Base-by-base conservation (phyloP, 2,113 vertebrate species). In the Chauna torquata region DNA sequence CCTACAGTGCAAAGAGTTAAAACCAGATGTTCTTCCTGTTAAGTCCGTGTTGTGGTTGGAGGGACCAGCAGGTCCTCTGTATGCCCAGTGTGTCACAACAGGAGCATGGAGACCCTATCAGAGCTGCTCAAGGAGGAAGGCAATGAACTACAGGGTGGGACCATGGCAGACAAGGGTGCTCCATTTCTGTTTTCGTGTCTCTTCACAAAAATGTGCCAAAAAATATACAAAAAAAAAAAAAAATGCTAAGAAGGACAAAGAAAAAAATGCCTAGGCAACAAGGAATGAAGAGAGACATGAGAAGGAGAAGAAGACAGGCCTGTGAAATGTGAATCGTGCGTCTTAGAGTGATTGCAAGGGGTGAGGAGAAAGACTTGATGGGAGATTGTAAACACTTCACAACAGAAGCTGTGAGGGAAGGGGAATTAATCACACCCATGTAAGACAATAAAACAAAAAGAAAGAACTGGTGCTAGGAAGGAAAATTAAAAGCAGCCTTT, bases 11-110 rank as follows among this genome's bases (percentile, higher is more conserved):
- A 52, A 85, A 85, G 44, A 44, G 32, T 57, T 82, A 77, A 90
- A 93, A 86, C 4, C 2, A 1, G 5, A 28, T 12, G 0, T 61
- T 82, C 49, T 38, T 68, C 47, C 72, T 59, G 18, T 38, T 61
- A n/a, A 55, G 13, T 27, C 22, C 8, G 18, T 47, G 7, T 15
- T 78, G 64, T 22, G 38, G 32, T 22, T 50, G 58, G 90, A 59
- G 69, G 69, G 36, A 59, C 24, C 24, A 59, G 25, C 10, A 38
- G 20, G 17, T 52, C 40, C 34, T 72, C 49, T 49, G 19, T 7
- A 4, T 24, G 3, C 0, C 0, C 1, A 1, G 12, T 47, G 13
- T 10, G 9, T 18, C 70, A 32, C 52, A 84, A 64, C 27, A 59
- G 52, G 18, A 28, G 12, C 16, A 25, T 25, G 38, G 64, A 71